Conservation (phyloP, 2,797 vertebrate genomes). For the Etheostoma perlongum region DNA sequence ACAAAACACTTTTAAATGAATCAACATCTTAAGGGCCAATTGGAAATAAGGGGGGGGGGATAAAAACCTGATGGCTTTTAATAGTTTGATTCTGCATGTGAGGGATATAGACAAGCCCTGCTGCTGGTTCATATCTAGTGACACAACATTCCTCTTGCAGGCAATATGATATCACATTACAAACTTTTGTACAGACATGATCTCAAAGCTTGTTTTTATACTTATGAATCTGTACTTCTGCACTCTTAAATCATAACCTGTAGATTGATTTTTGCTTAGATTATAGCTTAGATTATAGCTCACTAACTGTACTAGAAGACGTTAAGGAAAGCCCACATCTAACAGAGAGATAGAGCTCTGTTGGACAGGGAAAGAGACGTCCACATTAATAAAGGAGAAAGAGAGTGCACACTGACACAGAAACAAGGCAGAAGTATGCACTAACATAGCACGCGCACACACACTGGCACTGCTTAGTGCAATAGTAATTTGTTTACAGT, state of each 20-base stretch:
- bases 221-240: background rate
- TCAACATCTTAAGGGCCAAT: background rate
- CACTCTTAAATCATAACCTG: background rate
- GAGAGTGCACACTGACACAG: conserved; percentile 16
- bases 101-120: background rate
- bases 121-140: background rate
- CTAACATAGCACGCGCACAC: background rate
- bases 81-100: conserved; percentile 1
- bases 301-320: background rate
- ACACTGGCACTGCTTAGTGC: conserved; percentile 45
- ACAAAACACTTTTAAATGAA: background rate
- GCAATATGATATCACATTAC: conserved; percentile 5
- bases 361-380: conserved; percentile 13
- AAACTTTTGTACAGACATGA: conserved; percentile 24
- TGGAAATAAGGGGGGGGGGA: too few species aligned
- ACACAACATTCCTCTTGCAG: conserved; percentile 32
- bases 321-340: conserved; percentile 8
- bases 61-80: background rate
- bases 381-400: conserved; percentile 12
- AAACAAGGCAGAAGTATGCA: conserved; percentile 13
- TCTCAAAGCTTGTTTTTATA: background rate
- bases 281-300: conserved; percentile 26
- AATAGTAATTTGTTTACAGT: conserved; percentile 74
- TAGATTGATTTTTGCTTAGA: background rate
- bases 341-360: conserved; percentile 1